Evolutionary conservation across 2,113 vertebrate species (phyloP).

Genomic region (Nymphicus hollandicus): DNA sequence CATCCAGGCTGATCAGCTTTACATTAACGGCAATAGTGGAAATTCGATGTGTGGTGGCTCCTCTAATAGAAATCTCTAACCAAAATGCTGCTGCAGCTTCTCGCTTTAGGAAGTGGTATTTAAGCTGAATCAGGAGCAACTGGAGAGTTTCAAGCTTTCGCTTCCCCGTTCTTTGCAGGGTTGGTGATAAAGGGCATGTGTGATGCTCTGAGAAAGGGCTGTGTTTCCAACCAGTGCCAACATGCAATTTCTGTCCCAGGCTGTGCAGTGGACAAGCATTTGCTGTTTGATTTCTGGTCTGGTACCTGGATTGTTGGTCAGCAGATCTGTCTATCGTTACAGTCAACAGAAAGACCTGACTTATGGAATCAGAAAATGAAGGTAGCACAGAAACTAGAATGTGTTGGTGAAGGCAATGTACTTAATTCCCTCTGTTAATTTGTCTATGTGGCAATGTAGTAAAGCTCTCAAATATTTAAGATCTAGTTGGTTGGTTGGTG

Average conservation of each 20-base stretch:
- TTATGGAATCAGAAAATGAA: neutral
- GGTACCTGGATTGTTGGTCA: neutral
- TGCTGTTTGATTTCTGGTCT: neutral
- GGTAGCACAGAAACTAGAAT: neutral
- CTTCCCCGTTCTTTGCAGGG: neutral
- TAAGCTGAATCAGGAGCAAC: neutral
- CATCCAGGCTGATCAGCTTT: neutral
- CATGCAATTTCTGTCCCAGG: neutral
- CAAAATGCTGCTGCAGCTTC: neutral
- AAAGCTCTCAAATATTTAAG: neutral
- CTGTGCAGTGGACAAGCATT: neutral
- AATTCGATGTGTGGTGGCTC: neutral
- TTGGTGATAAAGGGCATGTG: neutral
- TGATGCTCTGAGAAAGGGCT: neutral
- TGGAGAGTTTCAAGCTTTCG: neutral
- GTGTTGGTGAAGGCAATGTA: neutral
- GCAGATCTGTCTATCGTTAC: fast-evolving
- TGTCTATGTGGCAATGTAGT: neutral
- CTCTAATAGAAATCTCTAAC: neutral
- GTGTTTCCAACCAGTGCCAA: neutral
- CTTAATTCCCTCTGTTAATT: neutral
- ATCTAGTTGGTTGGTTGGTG: too few relatives aligned
- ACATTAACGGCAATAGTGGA: neutral
- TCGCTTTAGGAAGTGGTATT: neutral
- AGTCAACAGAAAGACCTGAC: neutral